Percentiles rank a stretch among this genome's conserved stretches.
Conservation (phyloP, 2,113 vertebrate genomes). For the Rhipidura dahli region DNA sequence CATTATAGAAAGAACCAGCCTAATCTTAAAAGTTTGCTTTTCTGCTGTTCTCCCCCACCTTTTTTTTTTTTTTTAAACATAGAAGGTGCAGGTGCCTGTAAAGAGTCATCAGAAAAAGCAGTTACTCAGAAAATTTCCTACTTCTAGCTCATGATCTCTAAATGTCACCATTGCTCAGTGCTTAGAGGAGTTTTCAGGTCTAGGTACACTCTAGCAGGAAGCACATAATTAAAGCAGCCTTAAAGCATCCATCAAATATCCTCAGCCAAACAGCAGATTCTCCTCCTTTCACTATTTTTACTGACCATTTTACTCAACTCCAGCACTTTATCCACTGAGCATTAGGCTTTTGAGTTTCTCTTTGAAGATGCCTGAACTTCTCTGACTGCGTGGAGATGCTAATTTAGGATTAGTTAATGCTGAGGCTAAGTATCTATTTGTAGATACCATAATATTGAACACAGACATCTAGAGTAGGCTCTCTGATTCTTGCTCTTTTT, state of each 20-base stretch:
- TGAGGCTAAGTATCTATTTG: background rate
- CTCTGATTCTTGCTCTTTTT: background rate
- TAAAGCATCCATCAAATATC: background rate
- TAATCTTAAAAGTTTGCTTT: background rate
- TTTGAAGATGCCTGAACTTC: background rate
- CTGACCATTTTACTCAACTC: background rate
- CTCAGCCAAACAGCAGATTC: background rate
- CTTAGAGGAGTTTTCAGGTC: background rate
- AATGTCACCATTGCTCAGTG: background rate
- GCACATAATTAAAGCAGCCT: background rate
- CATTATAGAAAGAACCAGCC: background rate
- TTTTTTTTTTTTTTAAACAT: accelerated
- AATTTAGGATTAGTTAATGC: background rate
- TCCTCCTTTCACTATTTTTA: background rate
- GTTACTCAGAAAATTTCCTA: background rate
- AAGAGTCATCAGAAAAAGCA: background rate
- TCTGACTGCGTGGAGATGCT: background rate
- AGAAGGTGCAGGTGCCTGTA: background rate
- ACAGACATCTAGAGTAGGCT: background rate
- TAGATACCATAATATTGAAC: background rate
- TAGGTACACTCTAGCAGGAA: background rate
- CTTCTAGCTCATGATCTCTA: background rate
- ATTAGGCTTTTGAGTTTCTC: background rate
- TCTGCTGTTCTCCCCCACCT: background rate
- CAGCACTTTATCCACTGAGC: background rate